Percentiles rank a stretch among this genome's conserved stretches.
phyloP scores from a whole-genome alignment of 2,113 vertebrate genomes.

The Tachysurus vachellii region DNA sequence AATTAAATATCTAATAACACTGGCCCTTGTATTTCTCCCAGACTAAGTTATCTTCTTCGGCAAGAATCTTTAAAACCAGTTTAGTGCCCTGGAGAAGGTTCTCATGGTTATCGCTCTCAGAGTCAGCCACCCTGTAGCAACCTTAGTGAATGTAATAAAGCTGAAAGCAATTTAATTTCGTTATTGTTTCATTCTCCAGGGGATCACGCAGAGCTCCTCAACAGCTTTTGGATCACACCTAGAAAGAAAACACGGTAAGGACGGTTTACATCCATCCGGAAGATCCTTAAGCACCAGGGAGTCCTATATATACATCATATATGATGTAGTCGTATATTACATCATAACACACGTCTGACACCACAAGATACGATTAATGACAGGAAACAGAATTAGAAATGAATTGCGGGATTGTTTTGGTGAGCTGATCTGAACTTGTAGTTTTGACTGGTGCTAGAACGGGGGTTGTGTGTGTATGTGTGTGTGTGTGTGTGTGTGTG shows the following conservation, averaged over 20 bases:
- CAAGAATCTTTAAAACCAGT: neutral
- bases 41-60: neutral
- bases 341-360: neutral
- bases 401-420: neutral
- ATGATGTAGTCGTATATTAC: neutral
- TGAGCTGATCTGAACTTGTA: neutral
- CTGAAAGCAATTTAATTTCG: neutral
- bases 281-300: neutral
- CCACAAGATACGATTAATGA: neutral
- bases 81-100: neutral
- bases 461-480: neutral
- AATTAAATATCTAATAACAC: constrained; percentile 7
- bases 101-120: neutral
- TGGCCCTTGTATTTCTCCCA: neutral
- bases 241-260: neutral
- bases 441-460: neutral
- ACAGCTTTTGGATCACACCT: neutral
- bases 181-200: neutral
- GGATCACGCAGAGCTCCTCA: neutral
- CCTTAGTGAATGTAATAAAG: neutral
- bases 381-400: neutral
- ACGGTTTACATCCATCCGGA: too few species aligned
- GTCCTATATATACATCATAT: neutral
- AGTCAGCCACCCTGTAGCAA: neutral
- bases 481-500: neutral